phyloP scores from a whole-genome alignment of 2,888 invertebrate genomes.

The Acronicta alni region DNA sequence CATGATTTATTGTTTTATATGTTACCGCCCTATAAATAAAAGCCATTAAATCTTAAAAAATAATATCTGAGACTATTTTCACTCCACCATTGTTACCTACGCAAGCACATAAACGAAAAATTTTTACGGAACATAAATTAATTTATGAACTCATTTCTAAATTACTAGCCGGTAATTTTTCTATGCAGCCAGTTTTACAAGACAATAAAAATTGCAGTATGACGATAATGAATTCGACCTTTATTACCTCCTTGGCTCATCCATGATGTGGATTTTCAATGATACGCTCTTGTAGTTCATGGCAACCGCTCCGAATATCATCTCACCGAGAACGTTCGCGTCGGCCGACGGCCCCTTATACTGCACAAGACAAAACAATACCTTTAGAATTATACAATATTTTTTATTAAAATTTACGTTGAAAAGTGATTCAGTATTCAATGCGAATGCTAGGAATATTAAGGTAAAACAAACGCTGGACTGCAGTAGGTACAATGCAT shows the following conservation, averaged over 20 bases:
- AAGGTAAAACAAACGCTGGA: not conserved
- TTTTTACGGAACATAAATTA: conserved; percentile 14
- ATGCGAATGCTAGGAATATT: not conserved
- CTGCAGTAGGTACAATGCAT: not conserved
- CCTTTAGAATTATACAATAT: conserved; percentile 1
- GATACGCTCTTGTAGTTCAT: conserved; percentile 96
- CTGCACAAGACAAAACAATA: conserved; percentile 74
- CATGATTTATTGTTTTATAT: conserved; percentile 1
- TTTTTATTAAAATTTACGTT: conserved; percentile 3
- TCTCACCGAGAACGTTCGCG: conserved; percentile 94
- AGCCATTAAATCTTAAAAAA: conserved; percentile 4
- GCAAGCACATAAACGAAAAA: conserved; percentile 1
- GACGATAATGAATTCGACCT: conserved; percentile 10
- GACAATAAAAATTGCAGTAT: conserved; percentile 10
- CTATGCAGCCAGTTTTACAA: conserved; percentile 7
- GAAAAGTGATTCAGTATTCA: not conserved
- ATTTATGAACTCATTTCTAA: conserved; percentile 5
- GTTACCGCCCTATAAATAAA: conserved; percentile 12
- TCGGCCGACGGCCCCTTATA: conserved; percentile 92
- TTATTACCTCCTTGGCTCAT: conserved; percentile 83
- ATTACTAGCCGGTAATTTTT: conserved; percentile 8
- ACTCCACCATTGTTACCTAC: not conserved
- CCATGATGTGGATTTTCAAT: conserved; percentile 94
- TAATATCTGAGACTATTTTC: conserved; percentile 3
- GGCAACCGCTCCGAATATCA: conserved; percentile 97